Evolutionary conservation across 2,888 invertebrate species (phyloP).

Genomic region (Copidosoma aretas): DNA sequence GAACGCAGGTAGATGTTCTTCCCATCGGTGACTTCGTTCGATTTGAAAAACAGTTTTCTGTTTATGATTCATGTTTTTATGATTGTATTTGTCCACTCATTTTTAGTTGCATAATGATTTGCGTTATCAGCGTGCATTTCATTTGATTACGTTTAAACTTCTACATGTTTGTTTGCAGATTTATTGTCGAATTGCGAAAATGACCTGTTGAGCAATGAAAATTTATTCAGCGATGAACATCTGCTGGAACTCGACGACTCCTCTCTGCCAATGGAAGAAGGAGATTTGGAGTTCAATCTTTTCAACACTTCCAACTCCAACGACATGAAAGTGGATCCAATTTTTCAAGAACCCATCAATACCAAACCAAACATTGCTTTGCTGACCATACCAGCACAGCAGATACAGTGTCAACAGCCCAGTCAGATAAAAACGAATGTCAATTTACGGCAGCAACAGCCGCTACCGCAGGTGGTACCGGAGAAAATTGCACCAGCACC

Average conservation of each 20-base stretch:
- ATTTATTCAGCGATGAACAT: slow-evolving; percentile 65
- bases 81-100: slow-evolving; percentile 2
- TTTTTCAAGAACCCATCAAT: slow-evolving; percentile 41
- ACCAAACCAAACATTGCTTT: slow-evolving; percentile 45
- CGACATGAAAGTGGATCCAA: slow-evolving; percentile 30
- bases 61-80: not conserved
- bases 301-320: slow-evolving; percentile 47
- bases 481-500: slow-evolving; percentile 31
- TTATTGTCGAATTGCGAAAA: slow-evolving; percentile 73
- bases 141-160: no score
- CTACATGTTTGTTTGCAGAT: slow-evolving; percentile 64
- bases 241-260: slow-evolving; percentile 64
- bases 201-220: slow-evolving; percentile 68
- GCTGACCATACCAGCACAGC: slow-evolving; percentile 38
- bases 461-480: not conserved
- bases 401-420: slow-evolving; percentile 1
- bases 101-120: not conserved
- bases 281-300: slow-evolving; percentile 61
- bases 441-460: slow-evolving; percentile 16
- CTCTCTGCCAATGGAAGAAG: slow-evolving; percentile 62
- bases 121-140: not conserved
- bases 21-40: not conserved
- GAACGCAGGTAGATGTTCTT: no score
- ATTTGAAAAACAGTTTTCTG: no score
- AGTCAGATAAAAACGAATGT: slow-evolving; percentile 12